A percentile compares a stretch with the other conserved stretches of the same genome.
Evolutionary conservation across 1,140 invertebrate genomes (phyloP).

Genomic region (Trichoplusia ni): DNA sequence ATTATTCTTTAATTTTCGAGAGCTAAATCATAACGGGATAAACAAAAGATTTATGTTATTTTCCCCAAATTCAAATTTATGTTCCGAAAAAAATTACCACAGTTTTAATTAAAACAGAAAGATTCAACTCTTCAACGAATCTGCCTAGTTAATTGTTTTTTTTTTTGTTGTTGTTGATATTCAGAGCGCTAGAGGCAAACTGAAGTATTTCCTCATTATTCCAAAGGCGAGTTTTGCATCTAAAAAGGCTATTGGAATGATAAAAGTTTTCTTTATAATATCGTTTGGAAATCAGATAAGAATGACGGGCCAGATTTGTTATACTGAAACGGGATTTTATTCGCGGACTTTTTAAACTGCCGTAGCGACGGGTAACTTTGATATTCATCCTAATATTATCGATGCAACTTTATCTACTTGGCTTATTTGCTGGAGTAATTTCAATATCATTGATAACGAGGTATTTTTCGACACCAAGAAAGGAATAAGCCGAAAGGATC

Average conservation of each 20-base stretch:
- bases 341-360: not conserved
- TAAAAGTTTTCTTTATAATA: conserved; percentile 39
- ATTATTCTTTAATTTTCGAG: not conserved
- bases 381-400: too few relatives aligned
- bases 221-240: conserved; percentile 45
- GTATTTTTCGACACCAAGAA: too few relatives aligned
- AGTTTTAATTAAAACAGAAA: conserved; percentile 61
- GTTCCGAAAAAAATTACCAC: conserved; percentile 27
- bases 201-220: conserved; percentile 60
- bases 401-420: too few relatives aligned
- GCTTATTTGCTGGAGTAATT: too few relatives aligned
- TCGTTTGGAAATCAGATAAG: conserved; percentile 39
- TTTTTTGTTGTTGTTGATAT: conserved; percentile 50
- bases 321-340: conserved; percentile 1
- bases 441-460: too few relatives aligned
- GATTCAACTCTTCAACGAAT: conserved; percentile 50
- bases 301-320: conserved; percentile 20
- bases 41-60: conserved; percentile 1
- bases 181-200: conserved; percentile 37
- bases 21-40: not conserved
- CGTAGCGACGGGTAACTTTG: too few relatives aligned
- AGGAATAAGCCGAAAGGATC: too few relatives aligned
- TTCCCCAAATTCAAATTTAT: not conserved
- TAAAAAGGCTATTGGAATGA: conserved; percentile 39
- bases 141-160: conserved; percentile 53